phyloP scores from a whole-genome alignment of 2,888 invertebrate species.

The Thymelicus lineola region DNA sequence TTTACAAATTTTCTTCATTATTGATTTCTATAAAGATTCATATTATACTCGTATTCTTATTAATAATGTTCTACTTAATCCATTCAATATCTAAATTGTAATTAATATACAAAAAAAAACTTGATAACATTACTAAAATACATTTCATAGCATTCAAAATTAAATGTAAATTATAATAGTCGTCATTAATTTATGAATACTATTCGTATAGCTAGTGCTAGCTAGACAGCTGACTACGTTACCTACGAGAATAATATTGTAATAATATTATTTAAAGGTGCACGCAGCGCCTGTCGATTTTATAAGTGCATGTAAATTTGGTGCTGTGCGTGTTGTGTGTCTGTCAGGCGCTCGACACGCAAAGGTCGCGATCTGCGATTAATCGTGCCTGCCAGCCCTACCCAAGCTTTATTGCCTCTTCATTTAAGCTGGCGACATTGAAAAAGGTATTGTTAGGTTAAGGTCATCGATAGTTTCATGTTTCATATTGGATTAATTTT shows the following conservation, averaged over 20 bases:
- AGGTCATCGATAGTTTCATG: slow-evolving; percentile 53
- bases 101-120: too few relatives aligned
- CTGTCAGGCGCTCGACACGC: slow-evolving; percentile 76
- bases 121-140: not conserved
- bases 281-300: slow-evolving; percentile 64
- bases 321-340: slow-evolving; percentile 64
- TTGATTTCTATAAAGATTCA: too few relatives aligned
- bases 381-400: slow-evolving; percentile 65
- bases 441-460: slow-evolving; percentile 61
- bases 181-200: not conserved
- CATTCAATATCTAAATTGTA: too few relatives aligned
- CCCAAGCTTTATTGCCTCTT: slow-evolving; percentile 70
- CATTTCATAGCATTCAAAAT: not conserved
- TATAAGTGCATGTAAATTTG: slow-evolving; percentile 59
- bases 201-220: not conserved
- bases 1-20: too few relatives aligned
- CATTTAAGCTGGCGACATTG: slow-evolving; percentile 56
- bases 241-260: too few relatives aligned
- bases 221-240: too few relatives aligned
- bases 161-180: not conserved
- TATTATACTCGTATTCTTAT: too few relatives aligned
- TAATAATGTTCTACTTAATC: too few relatives aligned
- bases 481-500: slow-evolving; percentile 15
- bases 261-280: not conserved
- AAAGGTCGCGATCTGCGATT: slow-evolving; percentile 77